A percentile compares a stretch with the other conserved stretches of the same genome.
phyloP scores from a whole-genome alignment of 1,140 invertebrate species.

The Conus betulinus region DNA sequence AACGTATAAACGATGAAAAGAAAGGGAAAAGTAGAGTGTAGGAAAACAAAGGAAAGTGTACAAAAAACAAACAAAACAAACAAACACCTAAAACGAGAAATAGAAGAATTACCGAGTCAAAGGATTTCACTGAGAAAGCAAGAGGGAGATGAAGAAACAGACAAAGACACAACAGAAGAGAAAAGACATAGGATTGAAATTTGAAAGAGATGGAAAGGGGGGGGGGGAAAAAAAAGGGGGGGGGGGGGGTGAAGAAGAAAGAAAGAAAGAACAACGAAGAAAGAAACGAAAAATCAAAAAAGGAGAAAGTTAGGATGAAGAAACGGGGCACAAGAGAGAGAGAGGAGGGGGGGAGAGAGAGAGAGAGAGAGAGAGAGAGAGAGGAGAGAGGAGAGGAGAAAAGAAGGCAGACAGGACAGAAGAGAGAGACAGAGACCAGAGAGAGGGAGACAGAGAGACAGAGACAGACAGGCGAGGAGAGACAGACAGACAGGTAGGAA shows the following conservation, averaged over 20 bases:
- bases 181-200: too few species aligned
- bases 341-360: neutral
- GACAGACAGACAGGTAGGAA: neutral
- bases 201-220: too few species aligned
- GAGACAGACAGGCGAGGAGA: conserved; percentile 4
- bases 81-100: too few species aligned
- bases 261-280: neutral
- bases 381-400: neutral
- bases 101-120: too few species aligned
- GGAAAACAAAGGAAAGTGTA: too few species aligned
- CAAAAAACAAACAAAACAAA: too few species aligned
- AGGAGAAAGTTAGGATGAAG: neutral
- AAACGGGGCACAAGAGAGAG: conserved; percentile 18
- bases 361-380: neutral
- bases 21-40: too few species aligned
- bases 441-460: neutral
- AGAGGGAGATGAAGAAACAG: conserved; percentile 12
- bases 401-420: neutral
- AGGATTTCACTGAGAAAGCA: neutral
- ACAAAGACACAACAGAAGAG: neutral
- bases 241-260: neutral
- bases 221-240: neutral
- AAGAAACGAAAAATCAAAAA: neutral
- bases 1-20: too few species aligned
- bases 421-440: conserved; percentile 5